Base-by-base conservation (phyloP, 2,888 invertebrate genomes). In the Morpho helenor region DNA sequence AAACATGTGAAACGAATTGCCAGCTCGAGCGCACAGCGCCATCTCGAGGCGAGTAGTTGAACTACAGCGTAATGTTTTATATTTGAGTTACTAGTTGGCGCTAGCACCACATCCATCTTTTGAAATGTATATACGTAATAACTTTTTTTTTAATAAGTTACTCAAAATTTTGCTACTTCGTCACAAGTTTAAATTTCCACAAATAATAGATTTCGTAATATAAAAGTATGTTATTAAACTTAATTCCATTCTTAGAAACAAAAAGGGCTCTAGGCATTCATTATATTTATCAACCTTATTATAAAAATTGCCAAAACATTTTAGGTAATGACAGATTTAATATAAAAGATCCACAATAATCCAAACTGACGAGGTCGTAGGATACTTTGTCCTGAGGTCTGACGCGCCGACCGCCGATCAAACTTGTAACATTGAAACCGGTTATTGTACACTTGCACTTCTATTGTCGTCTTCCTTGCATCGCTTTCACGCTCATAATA, bases 41-140 rank as follows among this genome's bases (percentile, higher is more conserved):
- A 87, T 72, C 88, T 84, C 71, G 76, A 68, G 80, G 69, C 74
- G 84, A 87, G 84, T 87, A 85, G 90, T 74, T 55, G 75, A 82
- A 88, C 80, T 70, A 69, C 47, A 55, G 49, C 56, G 16, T 44
- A 41, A 52, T 51, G 70, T 72, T 83, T 75, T 67, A 61, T 52
- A 39, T 51, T 68, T 65, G 64, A 58, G 42, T 23, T 82, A 65
- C 75, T 69, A 85, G 86, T 58, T 79, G 78, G 80, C 84, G 80
- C 70, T 71, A 56, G 57, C 55, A 45, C 31, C 31, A 31, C 31
- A 31, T 31, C 5, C 5, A 31, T 5, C 31, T 31, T 31, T 31
- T 5, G 2, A 31, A 5, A 31, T 31, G 31, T 31, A 31, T 23
- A 4, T 31, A 5, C 31, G 31, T 31, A 31, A 31, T 31, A 2